Base-by-base conservation (phyloP, 2,113 vertebrate genomes). In the Strix aluco region DNA sequence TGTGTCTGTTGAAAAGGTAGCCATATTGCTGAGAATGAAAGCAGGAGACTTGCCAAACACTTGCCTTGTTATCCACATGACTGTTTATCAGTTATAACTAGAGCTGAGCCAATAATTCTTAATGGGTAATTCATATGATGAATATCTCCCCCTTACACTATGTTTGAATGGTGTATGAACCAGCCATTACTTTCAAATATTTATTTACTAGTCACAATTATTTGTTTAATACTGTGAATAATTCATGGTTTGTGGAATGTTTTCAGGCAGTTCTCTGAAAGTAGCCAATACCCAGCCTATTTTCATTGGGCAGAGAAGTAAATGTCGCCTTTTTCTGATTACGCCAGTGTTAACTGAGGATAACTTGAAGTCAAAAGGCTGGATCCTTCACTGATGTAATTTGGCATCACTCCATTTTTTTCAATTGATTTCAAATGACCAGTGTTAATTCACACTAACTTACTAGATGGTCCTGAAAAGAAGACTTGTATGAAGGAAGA, bases 151-250 rank as follows among this genome's bases (percentile, higher is more conserved):
- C 89, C 92, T 89, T 73, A 95, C 62, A 15, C 94, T 91, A 7
- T 38, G 92, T 89, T 88, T 97, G 92, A 97, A 95, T 97, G 83
- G 92, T 87, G 73, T 72, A 69, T 94, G 94, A 95, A 89, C 57
- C 86, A 87, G 92, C 81, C 96, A 95, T 94, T 97, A 70, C 95
- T 96, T 95, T 95, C 95, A 97, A 96, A 97, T 96, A 96, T 96
- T 96, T 97, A 95, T 97, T 97, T 97, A 93, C 94, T 94, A 92
- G 86, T 96, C 96, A 96, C 96, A 96, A 95, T 97, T 97, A 96
- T 96, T 97, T 97, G 95, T 95, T 97, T 96, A 97, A 95, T 82
- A 80, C 91, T 90, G 91, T 91, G 95, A 95, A 96, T 97, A 97
- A 95, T 97, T 96, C 94, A 95, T 91, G 89, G 94, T 46, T 91